Conservation (phyloP, 2,888 invertebrate species). For the Melangyna quadrimaculata region DNA sequence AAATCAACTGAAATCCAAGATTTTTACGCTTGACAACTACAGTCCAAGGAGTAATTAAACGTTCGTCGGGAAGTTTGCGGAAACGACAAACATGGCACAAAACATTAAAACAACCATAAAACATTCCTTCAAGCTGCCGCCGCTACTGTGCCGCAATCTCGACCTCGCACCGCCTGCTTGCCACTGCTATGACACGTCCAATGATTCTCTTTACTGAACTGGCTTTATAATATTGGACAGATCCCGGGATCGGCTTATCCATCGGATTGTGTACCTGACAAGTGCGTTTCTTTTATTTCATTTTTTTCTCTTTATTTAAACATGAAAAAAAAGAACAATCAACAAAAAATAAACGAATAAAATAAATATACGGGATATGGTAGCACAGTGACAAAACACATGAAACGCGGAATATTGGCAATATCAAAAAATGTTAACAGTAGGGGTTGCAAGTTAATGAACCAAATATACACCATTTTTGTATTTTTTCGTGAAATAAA, state of each 20-base stretch:
- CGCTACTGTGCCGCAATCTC: constrained; percentile 6
- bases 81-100: constrained; percentile 70
- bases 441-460: not conserved
- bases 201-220: not conserved
- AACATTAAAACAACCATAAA: constrained; percentile 72
- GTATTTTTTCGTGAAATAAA: too few relatives aligned
- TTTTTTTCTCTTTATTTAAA: not conserved
- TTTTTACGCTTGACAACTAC: constrained; percentile 66
- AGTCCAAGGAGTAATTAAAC: constrained; percentile 72
- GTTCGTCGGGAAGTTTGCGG: constrained; percentile 69
- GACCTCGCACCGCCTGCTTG: not conserved
- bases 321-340: not conserved
- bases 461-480: too few relatives aligned
- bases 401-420: constrained; percentile 27
- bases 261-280: constrained; percentile 58
- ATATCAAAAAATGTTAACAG: constrained; percentile 23
- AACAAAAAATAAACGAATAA: too few relatives aligned
- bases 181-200: constrained; percentile 6
- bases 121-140: constrained; percentile 69
- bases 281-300: constrained; percentile 35
- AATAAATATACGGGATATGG: constrained; percentile 54
- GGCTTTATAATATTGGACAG: constrained; percentile 8
- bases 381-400: constrained; percentile 52
- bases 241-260: constrained; percentile 52
- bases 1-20: constrained; percentile 47